These are phyloP conservation scores for Acromyrmex echinatior DNA, from an alignment of 1,140 invertebrate species.

Conservation along the genomic window DNA sequence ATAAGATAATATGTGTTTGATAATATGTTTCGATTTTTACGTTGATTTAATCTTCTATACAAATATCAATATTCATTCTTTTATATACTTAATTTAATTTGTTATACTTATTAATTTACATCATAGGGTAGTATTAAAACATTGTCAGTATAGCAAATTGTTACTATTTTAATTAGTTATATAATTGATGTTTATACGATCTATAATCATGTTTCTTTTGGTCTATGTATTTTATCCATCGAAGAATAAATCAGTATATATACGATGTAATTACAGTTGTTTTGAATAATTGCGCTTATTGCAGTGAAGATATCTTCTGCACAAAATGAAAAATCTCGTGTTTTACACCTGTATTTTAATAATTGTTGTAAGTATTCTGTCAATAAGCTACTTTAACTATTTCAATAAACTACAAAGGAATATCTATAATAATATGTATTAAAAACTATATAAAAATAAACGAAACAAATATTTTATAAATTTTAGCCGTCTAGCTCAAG, in stretches of 20 bases:
- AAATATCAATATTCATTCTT: too few species aligned
- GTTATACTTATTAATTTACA: background rate
- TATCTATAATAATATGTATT: background rate
- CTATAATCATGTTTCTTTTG: background rate
- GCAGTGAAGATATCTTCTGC: background rate
- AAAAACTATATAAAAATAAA: background rate
- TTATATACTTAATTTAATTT: too few species aligned
- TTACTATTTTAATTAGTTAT: background rate
- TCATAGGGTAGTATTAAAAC: background rate
- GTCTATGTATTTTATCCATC: background rate
- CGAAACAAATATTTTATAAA: background rate
- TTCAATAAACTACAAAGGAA: background rate
- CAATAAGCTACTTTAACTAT: background rate
- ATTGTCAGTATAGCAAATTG: background rate
- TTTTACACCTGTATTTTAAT: background rate
- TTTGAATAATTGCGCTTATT: background rate
- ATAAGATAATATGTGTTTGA: too few species aligned
- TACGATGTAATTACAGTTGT: background rate
- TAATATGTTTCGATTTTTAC: too few species aligned
- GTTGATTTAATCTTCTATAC: too few species aligned
- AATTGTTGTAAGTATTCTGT: constrained; percentile 14
- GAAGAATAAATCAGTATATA: background rate
- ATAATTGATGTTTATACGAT: background rate
- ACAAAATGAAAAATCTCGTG: constrained; percentile 5
- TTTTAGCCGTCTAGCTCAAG: background rate